Percentiles rank a stretch among this genome's conserved stretches.
These are phyloP conservation scores for Sinocyclocheilus rhinocerous DNA, from an alignment of 2,113 vertebrate species.

Conservation along the genomic window DNA sequence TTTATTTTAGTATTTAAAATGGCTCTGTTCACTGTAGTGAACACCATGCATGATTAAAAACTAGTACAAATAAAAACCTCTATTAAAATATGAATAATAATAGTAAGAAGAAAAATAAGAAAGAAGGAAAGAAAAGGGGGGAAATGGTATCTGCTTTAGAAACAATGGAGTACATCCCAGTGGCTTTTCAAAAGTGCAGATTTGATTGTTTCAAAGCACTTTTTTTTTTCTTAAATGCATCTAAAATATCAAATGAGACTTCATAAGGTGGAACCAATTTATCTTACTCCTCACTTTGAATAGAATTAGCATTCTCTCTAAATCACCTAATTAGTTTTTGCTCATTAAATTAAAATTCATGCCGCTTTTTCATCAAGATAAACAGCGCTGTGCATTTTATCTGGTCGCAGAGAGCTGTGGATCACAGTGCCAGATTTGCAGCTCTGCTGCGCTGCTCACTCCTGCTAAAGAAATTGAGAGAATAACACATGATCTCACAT, in stretches of 20 bases:
- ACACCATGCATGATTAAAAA: background rate
- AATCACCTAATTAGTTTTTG: conserved; percentile 60
- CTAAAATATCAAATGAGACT: conserved; percentile 55
- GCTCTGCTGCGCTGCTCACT: background rate
- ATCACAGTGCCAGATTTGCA: conserved; percentile 27
- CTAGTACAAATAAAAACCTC: background rate
- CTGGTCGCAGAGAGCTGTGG: conserved; percentile 19
- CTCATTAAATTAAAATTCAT: conserved; percentile 62
- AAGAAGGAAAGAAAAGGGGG: background rate
- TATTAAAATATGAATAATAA: background rate
- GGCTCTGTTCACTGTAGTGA: no score
- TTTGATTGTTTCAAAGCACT: conserved; percentile 40
- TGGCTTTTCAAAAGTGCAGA: conserved; percentile 12
- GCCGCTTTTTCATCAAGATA: conserved; percentile 54
- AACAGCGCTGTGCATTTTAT: conserved; percentile 45
- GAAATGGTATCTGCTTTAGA: conserved; percentile 34
- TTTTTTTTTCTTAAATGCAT: conserved; percentile 34
- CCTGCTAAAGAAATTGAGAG: background rate
- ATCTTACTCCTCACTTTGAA: conserved; percentile 55
- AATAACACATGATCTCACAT: conserved; percentile 17
- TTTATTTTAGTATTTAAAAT: no score
- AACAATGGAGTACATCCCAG: conserved; percentile 16
- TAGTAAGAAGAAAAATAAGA: background rate
- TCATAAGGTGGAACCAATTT: conserved; percentile 61
- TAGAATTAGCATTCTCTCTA: conserved; percentile 57